Evolutionary conservation across 2,113 vertebrate genomes (phyloP).

Genomic region (Macroglossus sobrinus): DNA sequence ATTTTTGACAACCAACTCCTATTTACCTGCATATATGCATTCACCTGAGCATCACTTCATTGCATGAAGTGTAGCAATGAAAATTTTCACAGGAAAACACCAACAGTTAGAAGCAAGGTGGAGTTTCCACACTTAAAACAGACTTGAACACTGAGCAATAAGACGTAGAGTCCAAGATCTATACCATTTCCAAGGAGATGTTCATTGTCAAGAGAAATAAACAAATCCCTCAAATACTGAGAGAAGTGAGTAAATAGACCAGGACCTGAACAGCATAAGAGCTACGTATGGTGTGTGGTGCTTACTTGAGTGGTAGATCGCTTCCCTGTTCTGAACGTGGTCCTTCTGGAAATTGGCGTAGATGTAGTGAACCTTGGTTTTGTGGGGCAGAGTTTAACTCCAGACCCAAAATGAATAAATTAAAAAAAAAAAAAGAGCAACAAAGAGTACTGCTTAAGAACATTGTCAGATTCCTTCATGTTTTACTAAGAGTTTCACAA

Average conservation of each 20-base stretch:
- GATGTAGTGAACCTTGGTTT: constrained; percentile 99
- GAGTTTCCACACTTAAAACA: neutral
- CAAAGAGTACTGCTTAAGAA: neutral
- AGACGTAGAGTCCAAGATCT: neutral
- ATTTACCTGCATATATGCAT: neutral
- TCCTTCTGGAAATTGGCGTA: constrained; percentile 98
- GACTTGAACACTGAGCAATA: neutral
- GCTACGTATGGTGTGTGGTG: accelerated
- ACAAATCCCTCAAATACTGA: accelerated
- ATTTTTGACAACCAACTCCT: constrained; percentile 65
- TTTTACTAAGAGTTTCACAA: neutral
- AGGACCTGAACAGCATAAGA: neutral
- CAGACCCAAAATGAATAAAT: constrained; percentile 85
- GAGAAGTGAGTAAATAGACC: neutral
- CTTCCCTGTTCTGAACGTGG: constrained; percentile 88
- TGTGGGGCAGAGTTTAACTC: constrained; percentile 96
- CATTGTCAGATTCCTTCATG: neutral
- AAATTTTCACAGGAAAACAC: constrained; percentile 44
- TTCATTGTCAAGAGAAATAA: neutral
- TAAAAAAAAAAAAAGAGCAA: neutral
- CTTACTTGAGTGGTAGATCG: constrained; percentile 92
- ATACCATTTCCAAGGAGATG: neutral
- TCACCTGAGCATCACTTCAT: constrained; percentile 32
- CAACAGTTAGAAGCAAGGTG: constrained; percentile 21
- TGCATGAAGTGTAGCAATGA: constrained; percentile 29